phyloP scores from a whole-genome alignment of 2,113 vertebrate genomes.

The Electrona antarctica region DNA sequence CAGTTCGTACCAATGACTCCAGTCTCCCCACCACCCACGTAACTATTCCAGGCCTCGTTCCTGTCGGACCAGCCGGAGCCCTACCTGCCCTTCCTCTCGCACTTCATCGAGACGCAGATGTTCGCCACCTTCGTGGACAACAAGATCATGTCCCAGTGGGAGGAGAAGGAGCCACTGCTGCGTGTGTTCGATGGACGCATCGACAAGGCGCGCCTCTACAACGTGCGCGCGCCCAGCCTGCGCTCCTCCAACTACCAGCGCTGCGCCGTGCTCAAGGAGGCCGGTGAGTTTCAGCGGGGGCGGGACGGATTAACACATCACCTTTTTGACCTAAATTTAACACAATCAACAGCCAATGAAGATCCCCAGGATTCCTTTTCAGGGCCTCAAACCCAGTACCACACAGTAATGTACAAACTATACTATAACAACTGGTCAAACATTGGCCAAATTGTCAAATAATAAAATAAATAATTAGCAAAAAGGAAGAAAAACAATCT shows the following conservation, averaged over 20 bases:
- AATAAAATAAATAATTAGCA: too few species aligned
- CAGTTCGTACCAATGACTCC: too few species aligned
- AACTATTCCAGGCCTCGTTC: conserved; percentile 85
- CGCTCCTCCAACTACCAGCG: conserved; percentile 88
- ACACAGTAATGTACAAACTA: too few species aligned
- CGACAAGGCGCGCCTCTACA: conserved; percentile 87
- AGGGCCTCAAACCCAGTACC: too few species aligned
- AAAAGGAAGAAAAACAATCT: too few species aligned
- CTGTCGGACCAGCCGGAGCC: conserved; percentile 93
- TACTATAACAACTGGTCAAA: too few species aligned
- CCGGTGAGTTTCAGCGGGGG: conserved; percentile 74
- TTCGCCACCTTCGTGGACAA: conserved; percentile 95
- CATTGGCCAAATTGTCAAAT: too few species aligned
- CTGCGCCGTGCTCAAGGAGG: conserved; percentile 87
- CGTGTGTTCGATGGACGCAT: conserved; percentile 89
- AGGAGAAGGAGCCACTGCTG: conserved; percentile 90
- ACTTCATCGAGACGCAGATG: conserved; percentile 96
- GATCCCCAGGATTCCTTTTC: too few species aligned
- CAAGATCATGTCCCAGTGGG: conserved; percentile 95
- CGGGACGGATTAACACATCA: background rate
- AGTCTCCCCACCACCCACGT: background rate
- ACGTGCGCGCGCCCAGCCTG: conserved; percentile 85
- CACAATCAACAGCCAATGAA: too few species aligned
- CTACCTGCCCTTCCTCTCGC: conserved; percentile 92
- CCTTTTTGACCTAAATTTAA: too few species aligned